A percentile compares a stretch with the other conserved stretches of the same genome.
Evolutionary conservation across 2,797 vertebrate genomes (phyloP).

Genomic region (Loriculus beryllinus): DNA sequence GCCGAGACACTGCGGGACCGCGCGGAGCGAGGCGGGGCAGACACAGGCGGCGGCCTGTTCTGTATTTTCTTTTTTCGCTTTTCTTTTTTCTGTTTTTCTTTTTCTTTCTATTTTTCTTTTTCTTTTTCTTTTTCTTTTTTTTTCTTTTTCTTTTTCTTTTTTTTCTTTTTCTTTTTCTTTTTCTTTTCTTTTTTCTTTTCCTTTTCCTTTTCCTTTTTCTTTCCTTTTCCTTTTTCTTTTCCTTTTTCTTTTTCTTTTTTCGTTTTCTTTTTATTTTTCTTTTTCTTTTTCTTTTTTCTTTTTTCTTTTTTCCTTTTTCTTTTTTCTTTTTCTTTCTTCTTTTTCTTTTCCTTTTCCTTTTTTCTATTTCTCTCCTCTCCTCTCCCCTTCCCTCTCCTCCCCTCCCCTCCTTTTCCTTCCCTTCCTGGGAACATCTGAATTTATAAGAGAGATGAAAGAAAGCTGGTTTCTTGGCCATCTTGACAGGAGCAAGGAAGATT

Average conservation of each 20-base stretch:
- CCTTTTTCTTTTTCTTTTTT: accelerated
- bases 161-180: accelerated
- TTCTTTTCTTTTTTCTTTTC: too few species aligned
- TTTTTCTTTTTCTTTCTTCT: neutral
- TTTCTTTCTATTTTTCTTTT: accelerated
- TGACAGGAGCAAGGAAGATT: neutral
- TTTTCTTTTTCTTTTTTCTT: too few species aligned
- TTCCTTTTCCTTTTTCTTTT: accelerated
- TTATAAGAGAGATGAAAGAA: neutral
- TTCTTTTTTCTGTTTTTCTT: accelerated
- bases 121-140: too few species aligned
- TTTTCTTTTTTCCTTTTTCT: too few species aligned
- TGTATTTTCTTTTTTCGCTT: too few species aligned
- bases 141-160: neutral
- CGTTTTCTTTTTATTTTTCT: too few species aligned
- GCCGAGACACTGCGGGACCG: accelerated
- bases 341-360: too few species aligned
- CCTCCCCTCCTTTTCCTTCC: accelerated
- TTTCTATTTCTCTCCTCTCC: neutral
- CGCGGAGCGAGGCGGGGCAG: neutral
- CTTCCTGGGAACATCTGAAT: neutral
- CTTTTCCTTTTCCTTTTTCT: too few species aligned
- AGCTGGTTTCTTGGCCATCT: neutral
- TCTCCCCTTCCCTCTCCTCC: accelerated
- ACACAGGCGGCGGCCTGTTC: neutral